These are phyloP conservation scores for Psittacula echo DNA, from an alignment of 2,797 vertebrate genomes.

Conservation along the genomic window DNA sequence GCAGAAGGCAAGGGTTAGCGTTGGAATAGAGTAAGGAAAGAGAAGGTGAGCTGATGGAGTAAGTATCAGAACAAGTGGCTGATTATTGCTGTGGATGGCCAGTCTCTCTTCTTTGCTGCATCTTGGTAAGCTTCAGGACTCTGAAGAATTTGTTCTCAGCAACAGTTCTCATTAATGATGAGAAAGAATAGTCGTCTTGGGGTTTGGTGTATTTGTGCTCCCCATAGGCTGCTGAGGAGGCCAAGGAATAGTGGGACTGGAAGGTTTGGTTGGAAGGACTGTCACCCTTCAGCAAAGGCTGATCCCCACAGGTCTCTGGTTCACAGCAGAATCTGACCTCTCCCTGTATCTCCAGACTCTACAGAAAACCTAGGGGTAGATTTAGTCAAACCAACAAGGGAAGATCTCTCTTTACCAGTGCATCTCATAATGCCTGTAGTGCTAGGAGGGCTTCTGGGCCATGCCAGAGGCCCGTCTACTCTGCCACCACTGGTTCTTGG, in stretches of 20 bases:
- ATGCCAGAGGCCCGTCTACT: background rate
- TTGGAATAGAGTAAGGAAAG: background rate
- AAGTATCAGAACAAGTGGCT: background rate
- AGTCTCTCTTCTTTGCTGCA: background rate
- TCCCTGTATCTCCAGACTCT: background rate
- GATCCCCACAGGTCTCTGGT: background rate
- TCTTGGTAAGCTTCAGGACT: background rate
- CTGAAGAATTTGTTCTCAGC: background rate
- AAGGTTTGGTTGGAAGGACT: too few species aligned
- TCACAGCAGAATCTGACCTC: background rate
- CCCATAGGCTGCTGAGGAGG: background rate
- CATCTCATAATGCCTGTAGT: background rate
- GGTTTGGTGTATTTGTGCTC: background rate
- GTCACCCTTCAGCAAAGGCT: background rate
- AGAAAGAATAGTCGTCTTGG: background rate
- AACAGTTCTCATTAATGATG: background rate
- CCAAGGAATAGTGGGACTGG: background rate
- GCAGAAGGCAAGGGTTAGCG: background rate
- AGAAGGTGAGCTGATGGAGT: background rate
- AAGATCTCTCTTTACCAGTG: background rate
- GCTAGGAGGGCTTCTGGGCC: background rate
- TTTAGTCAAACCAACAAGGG: background rate
- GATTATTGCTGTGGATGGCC: background rate
- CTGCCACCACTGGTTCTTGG: background rate
- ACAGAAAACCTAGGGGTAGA: background rate